Percentiles rank a stretch among this genome's conserved stretches.
These are phyloP conservation scores for Drosophila hydei DNA, from an alignment of 1,140 invertebrate genomes.

Conservation along the genomic window DNA sequence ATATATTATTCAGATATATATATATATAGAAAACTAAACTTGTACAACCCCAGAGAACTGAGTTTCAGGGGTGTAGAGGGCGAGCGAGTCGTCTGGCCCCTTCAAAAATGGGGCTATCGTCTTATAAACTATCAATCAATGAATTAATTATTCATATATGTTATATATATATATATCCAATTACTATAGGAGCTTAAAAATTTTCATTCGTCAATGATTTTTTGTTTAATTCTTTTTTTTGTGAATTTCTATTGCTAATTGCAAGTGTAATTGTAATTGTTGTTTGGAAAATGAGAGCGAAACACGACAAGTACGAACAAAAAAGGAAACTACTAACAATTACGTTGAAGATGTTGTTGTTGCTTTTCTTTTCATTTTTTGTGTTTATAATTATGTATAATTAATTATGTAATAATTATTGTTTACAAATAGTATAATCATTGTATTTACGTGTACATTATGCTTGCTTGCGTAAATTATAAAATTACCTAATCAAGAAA, in stretches of 20 bases:
- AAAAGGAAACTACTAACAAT: constrained; percentile 67
- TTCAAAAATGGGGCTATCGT: constrained; percentile 40
- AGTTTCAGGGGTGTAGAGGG: constrained; percentile 13
- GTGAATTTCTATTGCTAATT: constrained; percentile 32
- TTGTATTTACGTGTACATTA: constrained; percentile 65
- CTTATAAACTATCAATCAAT: constrained; percentile 37
- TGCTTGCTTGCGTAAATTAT: constrained; percentile 63
- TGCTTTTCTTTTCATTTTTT: not conserved
- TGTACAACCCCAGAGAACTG: constrained; percentile 43
- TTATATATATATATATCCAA: constrained; percentile 55
- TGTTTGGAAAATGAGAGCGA: constrained; percentile 40
- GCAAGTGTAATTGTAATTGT: constrained; percentile 21
- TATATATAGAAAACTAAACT: constrained; percentile 27
- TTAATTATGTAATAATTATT: constrained; percentile 75
- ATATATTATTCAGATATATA: constrained; percentile 25
- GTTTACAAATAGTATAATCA: constrained; percentile 76
- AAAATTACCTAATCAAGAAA: constrained; percentile 78
- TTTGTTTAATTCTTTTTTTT: constrained; percentile 9
- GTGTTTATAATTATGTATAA: constrained; percentile 49
- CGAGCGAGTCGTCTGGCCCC: constrained; percentile 15
- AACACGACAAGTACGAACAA: constrained; percentile 58
- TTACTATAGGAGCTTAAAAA: constrained; percentile 76
- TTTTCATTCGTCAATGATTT: constrained; percentile 52
- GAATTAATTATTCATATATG: constrained; percentile 50
- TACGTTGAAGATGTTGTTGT: constrained; percentile 50